Evolutionary conservation across 2,888 invertebrate species (phyloP).

Genomic region (Perithous albicinctus): DNA sequence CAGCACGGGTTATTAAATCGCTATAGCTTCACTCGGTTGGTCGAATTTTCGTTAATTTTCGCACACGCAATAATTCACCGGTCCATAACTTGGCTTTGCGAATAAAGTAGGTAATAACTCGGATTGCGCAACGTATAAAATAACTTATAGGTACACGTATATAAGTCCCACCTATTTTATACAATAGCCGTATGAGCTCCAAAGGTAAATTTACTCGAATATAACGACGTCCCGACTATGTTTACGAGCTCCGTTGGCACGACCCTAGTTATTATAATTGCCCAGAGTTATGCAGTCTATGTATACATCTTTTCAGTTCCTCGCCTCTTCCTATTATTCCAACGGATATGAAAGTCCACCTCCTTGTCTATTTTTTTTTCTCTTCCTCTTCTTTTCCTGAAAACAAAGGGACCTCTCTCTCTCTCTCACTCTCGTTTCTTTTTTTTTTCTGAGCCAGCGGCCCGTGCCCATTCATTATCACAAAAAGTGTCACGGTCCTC

Average conservation of each 20-base stretch:
- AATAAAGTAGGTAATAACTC: constrained; percentile 22
- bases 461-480: constrained; percentile 12
- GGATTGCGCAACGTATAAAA: constrained; percentile 37
- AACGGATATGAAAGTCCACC: constrained; percentile 8
- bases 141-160: neutral
- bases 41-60: constrained; percentile 29
- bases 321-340: constrained; percentile 13
- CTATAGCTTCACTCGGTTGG: neutral
- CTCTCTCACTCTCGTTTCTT: constrained; percentile 16
- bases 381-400: neutral
- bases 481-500: constrained; percentile 33
- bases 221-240: neutral
- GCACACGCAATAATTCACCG: constrained; percentile 37
- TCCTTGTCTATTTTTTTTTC: neutral
- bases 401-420: constrained; percentile 38
- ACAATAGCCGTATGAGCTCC: neutral
- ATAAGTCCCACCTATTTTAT: neutral
- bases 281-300: neutral
- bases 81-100: neutral
- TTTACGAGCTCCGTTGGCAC: neutral
- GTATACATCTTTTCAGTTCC: neutral
- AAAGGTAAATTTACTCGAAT: constrained; percentile 20
- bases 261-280: constrained; percentile 13
- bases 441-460: neutral
- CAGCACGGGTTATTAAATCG: neutral